These are phyloP conservation scores for Graptemys geographica DNA, from an alignment of 2,797 vertebrate species.

Conservation along the genomic window DNA sequence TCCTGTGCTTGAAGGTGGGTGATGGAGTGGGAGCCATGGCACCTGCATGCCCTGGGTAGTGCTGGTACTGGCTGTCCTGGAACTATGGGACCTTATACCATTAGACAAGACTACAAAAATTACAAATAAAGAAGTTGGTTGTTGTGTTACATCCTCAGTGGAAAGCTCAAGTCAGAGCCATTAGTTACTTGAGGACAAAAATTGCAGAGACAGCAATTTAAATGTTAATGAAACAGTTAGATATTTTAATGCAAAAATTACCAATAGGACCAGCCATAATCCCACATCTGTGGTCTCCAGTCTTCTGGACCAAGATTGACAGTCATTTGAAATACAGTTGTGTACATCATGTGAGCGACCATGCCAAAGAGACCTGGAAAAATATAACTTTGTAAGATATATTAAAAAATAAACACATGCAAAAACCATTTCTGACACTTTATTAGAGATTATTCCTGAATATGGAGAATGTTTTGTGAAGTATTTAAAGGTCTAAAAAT, in stretches of 20 bases:
- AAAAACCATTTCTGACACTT: neutral
- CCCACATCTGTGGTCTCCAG: conserved; percentile 95
- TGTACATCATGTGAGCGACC: conserved; percentile 92
- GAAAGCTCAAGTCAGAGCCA: neutral
- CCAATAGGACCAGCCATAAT: conserved; percentile 97
- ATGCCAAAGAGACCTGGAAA: conserved; percentile 88
- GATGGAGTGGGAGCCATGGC: too few species aligned
- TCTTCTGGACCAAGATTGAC: conserved; percentile 94
- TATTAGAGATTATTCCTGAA: neutral
- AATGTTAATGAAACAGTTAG: neutral
- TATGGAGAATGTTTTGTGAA: neutral
- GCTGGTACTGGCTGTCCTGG: too few species aligned
- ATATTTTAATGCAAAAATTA: conserved; percentile 69
- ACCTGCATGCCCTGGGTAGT: too few species aligned
- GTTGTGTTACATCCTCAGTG: neutral
- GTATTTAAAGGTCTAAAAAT: neutral
- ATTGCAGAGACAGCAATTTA: neutral
- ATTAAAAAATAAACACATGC: neutral
- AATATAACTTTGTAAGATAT: neutral
- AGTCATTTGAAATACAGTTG: conserved; percentile 93
- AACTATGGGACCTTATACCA: neutral
- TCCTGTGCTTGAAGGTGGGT: neutral
- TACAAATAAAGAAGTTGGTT: neutral
- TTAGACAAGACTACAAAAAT: neutral
- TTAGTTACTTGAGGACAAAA: neutral